Conservation (phyloP, 2,113 vertebrate species). For the Leucosticte australis region DNA sequence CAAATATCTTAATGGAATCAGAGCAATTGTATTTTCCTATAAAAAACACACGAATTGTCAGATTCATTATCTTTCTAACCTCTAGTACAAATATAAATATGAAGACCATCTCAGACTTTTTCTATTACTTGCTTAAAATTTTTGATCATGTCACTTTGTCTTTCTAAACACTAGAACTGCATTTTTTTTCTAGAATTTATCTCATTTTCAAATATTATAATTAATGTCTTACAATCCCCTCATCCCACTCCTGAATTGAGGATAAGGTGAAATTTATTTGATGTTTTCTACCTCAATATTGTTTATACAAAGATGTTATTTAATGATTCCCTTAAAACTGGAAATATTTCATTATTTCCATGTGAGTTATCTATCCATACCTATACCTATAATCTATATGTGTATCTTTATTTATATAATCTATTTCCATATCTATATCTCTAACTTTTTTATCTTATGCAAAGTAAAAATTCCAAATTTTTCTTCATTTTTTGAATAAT, state of each 20-base stretch:
- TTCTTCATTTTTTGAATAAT: background rate
- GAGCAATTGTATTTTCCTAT: background rate
- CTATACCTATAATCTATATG: background rate
- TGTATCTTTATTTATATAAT: background rate
- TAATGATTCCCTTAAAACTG: background rate
- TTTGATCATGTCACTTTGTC: background rate
- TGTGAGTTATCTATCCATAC: background rate
- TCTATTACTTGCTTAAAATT: background rate
- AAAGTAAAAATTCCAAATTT: background rate
- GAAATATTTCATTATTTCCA: background rate
- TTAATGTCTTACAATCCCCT: fast-evolving
- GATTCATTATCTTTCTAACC: background rate
- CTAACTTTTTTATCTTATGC: background rate
- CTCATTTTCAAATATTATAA: background rate
- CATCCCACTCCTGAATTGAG: background rate
- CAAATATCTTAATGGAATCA: background rate
- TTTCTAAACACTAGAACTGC: background rate
- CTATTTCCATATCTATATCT: background rate
- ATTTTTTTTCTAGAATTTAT: background rate
- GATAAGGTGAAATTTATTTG: background rate
- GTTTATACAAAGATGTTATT: background rate
- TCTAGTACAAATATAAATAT: background rate
- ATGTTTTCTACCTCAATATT: background rate
- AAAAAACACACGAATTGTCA: background rate
- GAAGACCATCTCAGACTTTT: background rate